phyloP scores from a whole-genome alignment of 2,797 vertebrate species.

The Setipinna tenuifilis region DNA sequence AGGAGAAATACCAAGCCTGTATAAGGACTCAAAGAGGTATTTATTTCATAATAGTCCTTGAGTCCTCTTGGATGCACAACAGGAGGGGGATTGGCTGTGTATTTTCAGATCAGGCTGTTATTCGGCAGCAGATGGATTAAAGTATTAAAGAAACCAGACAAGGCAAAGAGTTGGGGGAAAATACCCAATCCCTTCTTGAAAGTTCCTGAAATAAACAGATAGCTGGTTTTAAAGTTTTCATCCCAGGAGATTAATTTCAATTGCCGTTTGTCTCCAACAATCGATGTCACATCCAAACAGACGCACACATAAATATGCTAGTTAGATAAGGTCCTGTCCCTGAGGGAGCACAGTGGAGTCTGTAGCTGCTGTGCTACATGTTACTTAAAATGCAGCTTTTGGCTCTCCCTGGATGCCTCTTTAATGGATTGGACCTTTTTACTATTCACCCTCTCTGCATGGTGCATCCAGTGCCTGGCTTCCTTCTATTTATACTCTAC shows the following conservation, averaged over 20 bases:
- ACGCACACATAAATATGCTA: not conserved
- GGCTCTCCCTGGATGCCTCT: not conserved
- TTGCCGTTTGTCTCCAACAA: not conserved
- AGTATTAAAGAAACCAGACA: slow-evolving; percentile 24
- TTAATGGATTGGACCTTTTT: not conserved
- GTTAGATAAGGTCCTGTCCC: not conserved
- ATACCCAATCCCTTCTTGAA: not conserved
- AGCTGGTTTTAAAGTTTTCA: not conserved
- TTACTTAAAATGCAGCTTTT: not conserved
- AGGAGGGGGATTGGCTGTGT: not conserved
- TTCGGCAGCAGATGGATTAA: slow-evolving; percentile 7
- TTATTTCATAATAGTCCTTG: not conserved
- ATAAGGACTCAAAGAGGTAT: not conserved
- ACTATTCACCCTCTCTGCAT: not conserved
- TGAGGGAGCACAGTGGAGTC: not conserved
- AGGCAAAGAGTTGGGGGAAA: not conserved
- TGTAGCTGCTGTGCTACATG: not conserved
- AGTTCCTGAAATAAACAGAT: not conserved
- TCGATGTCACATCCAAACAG: not conserved
- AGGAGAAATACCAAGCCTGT: not conserved
- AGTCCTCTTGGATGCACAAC: not conserved
- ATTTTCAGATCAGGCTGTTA: slow-evolving; percentile 5
- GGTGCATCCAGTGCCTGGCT: not conserved
- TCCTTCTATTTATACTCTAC: slow-evolving; percentile 4
- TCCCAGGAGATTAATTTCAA: not conserved